A percentile compares a stretch with the other conserved stretches of the same genome.
Evolutionary conservation across 2,113 vertebrate species (phyloP).

Genomic region (Xiphias gladius): DNA sequence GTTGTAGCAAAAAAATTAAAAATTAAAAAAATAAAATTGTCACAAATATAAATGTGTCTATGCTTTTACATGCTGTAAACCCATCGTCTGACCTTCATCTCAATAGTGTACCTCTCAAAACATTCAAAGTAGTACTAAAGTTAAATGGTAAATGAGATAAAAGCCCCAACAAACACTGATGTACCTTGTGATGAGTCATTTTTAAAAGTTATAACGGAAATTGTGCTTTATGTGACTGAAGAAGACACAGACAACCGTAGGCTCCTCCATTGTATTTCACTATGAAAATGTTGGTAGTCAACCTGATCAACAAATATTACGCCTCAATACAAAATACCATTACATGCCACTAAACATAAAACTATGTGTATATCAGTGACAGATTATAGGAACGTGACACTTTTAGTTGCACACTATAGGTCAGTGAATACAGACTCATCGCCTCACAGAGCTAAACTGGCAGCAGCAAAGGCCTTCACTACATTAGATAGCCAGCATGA

Average conservation of each 20-base stretch:
- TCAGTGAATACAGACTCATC: slow-evolving; percentile 33
- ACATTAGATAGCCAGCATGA: slow-evolving; percentile 54
- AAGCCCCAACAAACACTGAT: slow-evolving; percentile 4
- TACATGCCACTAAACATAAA: neutral
- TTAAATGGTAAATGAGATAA: neutral
- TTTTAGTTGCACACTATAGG: slow-evolving; percentile 7
- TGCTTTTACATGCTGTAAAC: neutral
- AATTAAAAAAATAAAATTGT: neutral
- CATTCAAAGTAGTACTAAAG: neutral
- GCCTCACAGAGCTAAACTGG: slow-evolving; percentile 27
- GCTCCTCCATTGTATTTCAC: neutral
- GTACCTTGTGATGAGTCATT: neutral
- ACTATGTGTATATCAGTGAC: neutral
- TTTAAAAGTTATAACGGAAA: neutral
- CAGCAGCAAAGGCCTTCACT: slow-evolving; percentile 58
- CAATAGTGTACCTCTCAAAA: neutral
- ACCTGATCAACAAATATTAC: neutral
- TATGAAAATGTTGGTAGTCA: neutral
- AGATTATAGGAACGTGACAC: neutral
- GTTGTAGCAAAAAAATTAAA: neutral
- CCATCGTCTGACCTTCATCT: neutral
- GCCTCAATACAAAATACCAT: neutral
- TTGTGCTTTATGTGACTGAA: neutral
- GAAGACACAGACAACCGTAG: neutral
- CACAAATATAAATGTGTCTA: neutral